Evolutionary conservation across 1,140 invertebrate species (phyloP), one percentile per base, ranked within the genome.

Genomic region (Nixonia krombeini): DNA sequence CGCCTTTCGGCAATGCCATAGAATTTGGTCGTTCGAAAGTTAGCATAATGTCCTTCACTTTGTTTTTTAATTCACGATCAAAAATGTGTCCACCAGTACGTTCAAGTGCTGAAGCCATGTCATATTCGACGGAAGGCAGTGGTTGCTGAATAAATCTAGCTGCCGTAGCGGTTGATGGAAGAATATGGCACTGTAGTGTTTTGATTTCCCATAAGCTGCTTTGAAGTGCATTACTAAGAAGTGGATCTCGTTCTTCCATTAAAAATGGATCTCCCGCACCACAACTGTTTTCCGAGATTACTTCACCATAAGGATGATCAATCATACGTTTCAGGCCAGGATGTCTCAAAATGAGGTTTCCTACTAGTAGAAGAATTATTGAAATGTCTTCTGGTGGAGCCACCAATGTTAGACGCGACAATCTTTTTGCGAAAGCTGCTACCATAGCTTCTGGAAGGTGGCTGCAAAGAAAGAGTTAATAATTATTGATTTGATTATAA

Each of bases 171-270:
- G 94, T 87, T 52, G 77, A 82, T n/a, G 92, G 92, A 61, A 95
- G 74, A n/a, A 90, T 87, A 80, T 96, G 94, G 62, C 87, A 83
- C 73, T 94, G 91, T 21, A 96, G 76, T 6, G 89, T 87, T 44
- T 91, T 88, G 15, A 97, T 87, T 86, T 99, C 96, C 96, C 96
- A 99, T 15, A 99, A 86, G 26, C 92, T 96, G 74, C 94, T 96
- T 13, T 93, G 89, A 1, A 95, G 83, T 0, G 96, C 96, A 58
- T 89, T 88, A 13, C 92, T 92, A 59, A 92, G 89, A 0, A 87
- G 70, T 1, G 94, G 93, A 86, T 96, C 91, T 2, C 86, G 76
- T 85, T 97, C 94, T 44, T 92, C 88, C 86, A 91, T 90, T 23
- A 92, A 82, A 81, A 91, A 98, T 1, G 96, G 95, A 87, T 98